Evolutionary conservation across 2,797 vertebrate genomes (phyloP), one percentile per base, ranked within the genome.

Genomic region (Sebastes wilsoni): DNA sequence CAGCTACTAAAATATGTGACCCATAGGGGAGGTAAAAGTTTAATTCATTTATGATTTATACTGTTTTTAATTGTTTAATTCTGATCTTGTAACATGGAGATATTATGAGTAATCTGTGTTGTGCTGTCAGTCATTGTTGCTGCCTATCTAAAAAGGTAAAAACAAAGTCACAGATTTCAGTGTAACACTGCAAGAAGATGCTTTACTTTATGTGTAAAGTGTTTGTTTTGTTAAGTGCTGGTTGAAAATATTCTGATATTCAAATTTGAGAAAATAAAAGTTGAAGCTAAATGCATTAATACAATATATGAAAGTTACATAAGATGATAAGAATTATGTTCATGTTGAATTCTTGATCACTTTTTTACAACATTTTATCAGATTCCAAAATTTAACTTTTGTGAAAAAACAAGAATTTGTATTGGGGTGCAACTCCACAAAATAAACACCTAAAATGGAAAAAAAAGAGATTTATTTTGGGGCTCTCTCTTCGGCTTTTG

Each of bases 391-490:
- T 22, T 12, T 46, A 1, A 12, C 28, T 61, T 20, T 20, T 32
- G 30, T 27, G n/a, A n/a, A 32, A 8, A 14, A 66, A 67, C 9
- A 2, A 12, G 3, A 52, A n/a, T 28, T 0, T 18, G 11, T 36
- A 2, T 36, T 32, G 8, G 6, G 5, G 20, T 36, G 34, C 10
- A 22, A 14, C 11, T 66, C 8, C 4, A 27, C n/a, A 11, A 67
- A 32, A 16, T 27, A 5, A 28, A 42, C 3, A 12, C 34, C 2
- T 65, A 1, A 66, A 49, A 23, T 73, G 60, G 28, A 85, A 73
- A 84, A 42, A 42, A 85, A 84, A 83, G 93, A 96, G 94, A 95
- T 95, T 95, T 91, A 95, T 89, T 88, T 94, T 86, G 90, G 93
- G 89, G 85, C 58, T 89, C 80, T 95, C 61, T 94, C 83, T 95